Conservation (phyloP, 2,797 vertebrate genomes). For the Alosa sapidissima region DNA sequence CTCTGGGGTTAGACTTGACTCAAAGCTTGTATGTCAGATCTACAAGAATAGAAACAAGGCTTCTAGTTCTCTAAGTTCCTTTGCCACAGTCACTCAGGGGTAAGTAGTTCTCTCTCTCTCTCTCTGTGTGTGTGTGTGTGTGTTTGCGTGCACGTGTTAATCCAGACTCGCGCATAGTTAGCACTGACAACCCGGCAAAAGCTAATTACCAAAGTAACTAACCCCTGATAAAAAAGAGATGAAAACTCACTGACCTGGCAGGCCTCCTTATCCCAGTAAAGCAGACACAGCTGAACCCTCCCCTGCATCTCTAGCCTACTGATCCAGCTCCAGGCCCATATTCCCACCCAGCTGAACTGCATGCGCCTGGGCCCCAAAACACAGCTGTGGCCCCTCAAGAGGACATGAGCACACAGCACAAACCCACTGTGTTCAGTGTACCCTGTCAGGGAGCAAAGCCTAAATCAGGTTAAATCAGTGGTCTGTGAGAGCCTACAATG, state of each 20-base stretch:
- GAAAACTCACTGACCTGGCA: slow-evolving; percentile 15
- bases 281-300: neutral
- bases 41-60: neutral
- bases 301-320: neutral
- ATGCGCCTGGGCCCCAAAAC: neutral
- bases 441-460: too few relatives aligned
- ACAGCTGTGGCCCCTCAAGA: neutral
- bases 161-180: neutral
- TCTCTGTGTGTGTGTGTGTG: neutral
- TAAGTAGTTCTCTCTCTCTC: neutral
- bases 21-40: neutral
- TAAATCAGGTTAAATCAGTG: neutral
- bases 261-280: neutral
- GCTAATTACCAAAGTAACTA: neutral
- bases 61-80: neutral
- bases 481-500: neutral
- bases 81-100: neutral
- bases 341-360: slow-evolving; percentile 9
- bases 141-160: neutral
- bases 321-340: neutral
- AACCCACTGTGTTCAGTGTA: neutral
- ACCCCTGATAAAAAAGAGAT: neutral
- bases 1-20: neutral
- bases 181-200: neutral
- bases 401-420: neutral